Percentiles rank a stretch among this genome's conserved stretches.
These are phyloP conservation scores for Pelobates cultripes DNA, from an alignment of 2,797 vertebrate species.

Conservation along the genomic window DNA sequence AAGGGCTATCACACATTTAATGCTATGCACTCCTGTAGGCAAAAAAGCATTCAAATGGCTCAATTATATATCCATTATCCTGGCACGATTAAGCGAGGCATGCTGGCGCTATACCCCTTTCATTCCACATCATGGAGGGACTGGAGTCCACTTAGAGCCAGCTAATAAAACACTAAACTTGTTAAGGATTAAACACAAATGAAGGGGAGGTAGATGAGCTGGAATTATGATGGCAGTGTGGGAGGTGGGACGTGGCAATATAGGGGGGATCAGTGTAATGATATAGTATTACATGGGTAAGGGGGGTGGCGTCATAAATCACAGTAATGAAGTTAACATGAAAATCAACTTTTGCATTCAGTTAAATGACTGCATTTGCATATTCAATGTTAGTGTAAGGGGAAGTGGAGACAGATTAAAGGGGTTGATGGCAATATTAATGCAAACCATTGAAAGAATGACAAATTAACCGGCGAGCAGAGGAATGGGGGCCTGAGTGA, in stretches of 20 bases:
- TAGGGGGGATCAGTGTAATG: constrained; percentile 66
- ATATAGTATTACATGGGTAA: constrained; percentile 67
- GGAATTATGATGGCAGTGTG: constrained; percentile 59
- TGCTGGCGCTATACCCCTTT: constrained; percentile 49
- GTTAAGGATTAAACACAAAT: constrained; percentile 71
- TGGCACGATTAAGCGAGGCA: constrained; percentile 80
- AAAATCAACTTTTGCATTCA: constrained; percentile 78
- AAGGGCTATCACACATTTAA: constrained; percentile 99
- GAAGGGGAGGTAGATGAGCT: constrained; percentile 64
- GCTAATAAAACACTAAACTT: constrained; percentile 88
- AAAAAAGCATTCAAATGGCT: constrained; percentile 99
- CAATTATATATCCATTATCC: constrained; percentile 99
- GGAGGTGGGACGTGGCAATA: constrained; percentile 61
- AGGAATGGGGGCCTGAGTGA: not conserved
- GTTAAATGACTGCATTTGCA: constrained; percentile 83
- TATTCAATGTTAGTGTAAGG: constrained; percentile 73
- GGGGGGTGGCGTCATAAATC: constrained; percentile 79
- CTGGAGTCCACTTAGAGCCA: constrained; percentile 79
- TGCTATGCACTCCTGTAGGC: constrained; percentile 97
- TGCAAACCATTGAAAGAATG: constrained; percentile 2
- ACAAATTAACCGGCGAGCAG: not conserved
- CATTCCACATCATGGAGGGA: constrained; percentile 53
- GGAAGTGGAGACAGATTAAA: constrained; percentile 38
- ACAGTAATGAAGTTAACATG: constrained; percentile 86
- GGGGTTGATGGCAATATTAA: constrained; percentile 6